Conservation (phyloP, 2,888 invertebrate species). For the Phorcus lineatus region DNA sequence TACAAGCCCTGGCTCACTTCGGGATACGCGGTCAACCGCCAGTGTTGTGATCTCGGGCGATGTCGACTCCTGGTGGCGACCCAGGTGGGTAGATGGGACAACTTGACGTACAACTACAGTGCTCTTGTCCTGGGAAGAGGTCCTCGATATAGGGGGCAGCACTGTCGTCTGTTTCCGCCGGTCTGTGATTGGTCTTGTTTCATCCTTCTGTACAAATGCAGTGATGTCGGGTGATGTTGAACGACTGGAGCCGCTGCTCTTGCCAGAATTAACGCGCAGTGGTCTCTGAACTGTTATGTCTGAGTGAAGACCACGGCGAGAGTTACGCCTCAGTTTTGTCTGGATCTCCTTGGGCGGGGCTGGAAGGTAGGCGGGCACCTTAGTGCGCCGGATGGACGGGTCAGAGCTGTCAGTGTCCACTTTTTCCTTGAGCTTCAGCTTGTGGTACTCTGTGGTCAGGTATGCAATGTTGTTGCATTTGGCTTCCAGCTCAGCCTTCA, state of each 20-base stretch:
- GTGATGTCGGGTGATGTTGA: conserved; percentile 61
- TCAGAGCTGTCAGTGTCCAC: not conserved
- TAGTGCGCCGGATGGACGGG: conserved; percentile 15
- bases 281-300: conserved; percentile 27
- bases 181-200: conserved; percentile 34
- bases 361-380: conserved; percentile 34
- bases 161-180: conserved; percentile 54
- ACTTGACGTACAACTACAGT: conserved; percentile 53
- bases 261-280: conserved; percentile 46
- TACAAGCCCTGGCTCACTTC: conserved; percentile 49
- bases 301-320: conserved; percentile 36
- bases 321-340: conserved; percentile 43
- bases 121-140: not conserved
- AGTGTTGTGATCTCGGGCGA: conserved; percentile 57
- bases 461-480: conserved; percentile 68
- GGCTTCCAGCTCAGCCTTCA: conserved; percentile 66
- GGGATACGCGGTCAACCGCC: conserved; percentile 63
- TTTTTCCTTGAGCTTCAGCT: conserved; percentile 50
- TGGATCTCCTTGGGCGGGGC: conserved; percentile 55
- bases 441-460: conserved; percentile 66
- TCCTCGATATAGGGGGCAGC: conserved; percentile 41
- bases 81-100: conserved; percentile 34
- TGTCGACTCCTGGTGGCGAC: not conserved
- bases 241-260: conserved; percentile 46
- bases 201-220: conserved; percentile 55